phyloP scores from a whole-genome alignment of 2,888 invertebrate species.

The Heliothis peltigera region DNA sequence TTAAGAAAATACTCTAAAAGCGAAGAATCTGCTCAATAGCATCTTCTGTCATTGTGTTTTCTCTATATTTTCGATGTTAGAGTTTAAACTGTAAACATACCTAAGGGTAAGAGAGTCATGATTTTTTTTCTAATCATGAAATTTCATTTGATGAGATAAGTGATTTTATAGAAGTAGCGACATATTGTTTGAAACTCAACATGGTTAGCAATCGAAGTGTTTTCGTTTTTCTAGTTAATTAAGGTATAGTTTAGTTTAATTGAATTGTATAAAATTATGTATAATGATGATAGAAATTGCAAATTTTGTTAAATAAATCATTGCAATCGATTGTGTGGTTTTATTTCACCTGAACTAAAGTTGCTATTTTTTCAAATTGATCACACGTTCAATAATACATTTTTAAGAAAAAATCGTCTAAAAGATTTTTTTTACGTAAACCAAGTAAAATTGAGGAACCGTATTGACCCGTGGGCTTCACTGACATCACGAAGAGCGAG shows the following conservation, averaged over 20 bases:
- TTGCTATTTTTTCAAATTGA: too few relatives aligned
- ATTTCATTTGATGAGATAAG: too few relatives aligned
- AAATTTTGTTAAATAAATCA: constrained; percentile 74
- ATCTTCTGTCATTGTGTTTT: not conserved
- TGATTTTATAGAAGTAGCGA: not conserved
- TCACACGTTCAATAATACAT: too few relatives aligned
- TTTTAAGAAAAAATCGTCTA: too few relatives aligned
- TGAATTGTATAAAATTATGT: constrained; percentile 45
- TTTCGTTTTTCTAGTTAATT: constrained; percentile 21
- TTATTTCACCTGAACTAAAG: constrained; percentile 32
- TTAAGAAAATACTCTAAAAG: not conserved
- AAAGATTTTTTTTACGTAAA: too few relatives aligned
- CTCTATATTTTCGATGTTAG: not conserved
- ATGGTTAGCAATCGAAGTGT: not conserved
- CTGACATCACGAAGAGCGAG: too few relatives aligned
- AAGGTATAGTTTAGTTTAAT: constrained; percentile 42
- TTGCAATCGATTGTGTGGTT: constrained; percentile 61
- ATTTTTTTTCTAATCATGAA: too few relatives aligned
- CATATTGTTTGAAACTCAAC: constrained; percentile 23
- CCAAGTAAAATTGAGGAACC: too few relatives aligned
- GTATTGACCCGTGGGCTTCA: too few relatives aligned
- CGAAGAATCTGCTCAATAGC: not conserved
- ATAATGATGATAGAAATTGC: constrained; percentile 57
- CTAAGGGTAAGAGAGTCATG: too few relatives aligned
- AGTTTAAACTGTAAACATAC: too few relatives aligned